Conservation (phyloP, 1,140 invertebrate species). For the Papilio xuthus region DNA sequence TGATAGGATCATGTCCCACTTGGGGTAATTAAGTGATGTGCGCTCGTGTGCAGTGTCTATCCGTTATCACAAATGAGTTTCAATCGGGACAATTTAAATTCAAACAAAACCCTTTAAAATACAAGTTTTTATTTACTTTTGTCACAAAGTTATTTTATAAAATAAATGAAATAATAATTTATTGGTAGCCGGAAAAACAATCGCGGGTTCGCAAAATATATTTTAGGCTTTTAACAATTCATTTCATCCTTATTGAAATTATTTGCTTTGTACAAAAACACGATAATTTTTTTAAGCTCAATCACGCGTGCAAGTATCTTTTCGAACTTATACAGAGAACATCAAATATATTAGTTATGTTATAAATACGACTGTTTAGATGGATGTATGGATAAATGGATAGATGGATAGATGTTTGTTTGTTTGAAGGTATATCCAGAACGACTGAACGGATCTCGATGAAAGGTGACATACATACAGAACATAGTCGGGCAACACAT, state of each 20-base stretch:
- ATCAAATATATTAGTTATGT: background rate
- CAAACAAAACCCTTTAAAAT: background rate
- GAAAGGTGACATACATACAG: too few relatives aligned
- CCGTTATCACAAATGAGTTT: background rate
- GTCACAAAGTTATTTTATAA: background rate
- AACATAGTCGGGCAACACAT: too few relatives aligned
- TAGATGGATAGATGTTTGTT: too few relatives aligned
- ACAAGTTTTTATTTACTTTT: background rate
- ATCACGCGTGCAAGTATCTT: background rate
- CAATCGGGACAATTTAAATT: slow-evolving; percentile 13
- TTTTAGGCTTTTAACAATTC: background rate
- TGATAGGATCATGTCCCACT: slow-evolving; percentile 13
- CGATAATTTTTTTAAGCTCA: background rate
- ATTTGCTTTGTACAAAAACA: background rate
- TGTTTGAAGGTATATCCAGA: too few relatives aligned
- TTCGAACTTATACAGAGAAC: background rate
- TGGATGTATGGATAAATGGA: too few relatives aligned
- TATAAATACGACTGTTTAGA: too few relatives aligned
- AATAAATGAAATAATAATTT: background rate
- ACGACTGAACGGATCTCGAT: too few relatives aligned
- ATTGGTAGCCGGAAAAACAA: background rate
- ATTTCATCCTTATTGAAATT: background rate
- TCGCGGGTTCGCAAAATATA: background rate
- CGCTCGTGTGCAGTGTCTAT: background rate
- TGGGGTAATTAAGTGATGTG: slow-evolving; percentile 10